Evolutionary conservation across 2,113 vertebrate genomes (phyloP).

Genomic region (Eublepharis macularius): DNA sequence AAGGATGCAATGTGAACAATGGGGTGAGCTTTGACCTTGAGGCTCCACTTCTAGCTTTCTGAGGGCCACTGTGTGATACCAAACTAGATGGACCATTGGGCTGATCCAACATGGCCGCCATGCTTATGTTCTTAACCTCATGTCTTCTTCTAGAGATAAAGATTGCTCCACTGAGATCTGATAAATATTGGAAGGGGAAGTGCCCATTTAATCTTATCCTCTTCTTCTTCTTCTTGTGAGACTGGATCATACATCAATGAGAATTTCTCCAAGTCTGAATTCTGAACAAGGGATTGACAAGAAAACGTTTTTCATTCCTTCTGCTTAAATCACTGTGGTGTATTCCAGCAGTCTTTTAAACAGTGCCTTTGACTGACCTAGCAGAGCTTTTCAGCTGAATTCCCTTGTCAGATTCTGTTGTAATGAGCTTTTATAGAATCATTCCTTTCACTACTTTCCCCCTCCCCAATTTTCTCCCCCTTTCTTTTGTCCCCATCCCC

Average conservation of each 20-base stretch:
- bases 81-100: too few relatives aligned
- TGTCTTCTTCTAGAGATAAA: background rate
- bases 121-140: too few relatives aligned
- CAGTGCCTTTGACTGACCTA: slow-evolving; percentile 43
- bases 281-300: slow-evolving; percentile 30
- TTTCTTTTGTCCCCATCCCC: slow-evolving; percentile 11
- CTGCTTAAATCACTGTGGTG: slow-evolving; percentile 27
- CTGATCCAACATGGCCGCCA: too few relatives aligned
- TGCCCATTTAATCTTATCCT: slow-evolving; percentile 47
- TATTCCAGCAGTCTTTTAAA: slow-evolving; percentile 47
- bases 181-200: slow-evolving; percentile 42
- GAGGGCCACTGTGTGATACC: too few relatives aligned
- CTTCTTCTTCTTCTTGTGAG: slow-evolving; percentile 32
- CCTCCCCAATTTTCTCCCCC: background rate
- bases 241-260: slow-evolving; percentile 47
- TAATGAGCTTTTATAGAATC: slow-evolving; percentile 40
- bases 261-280: slow-evolving; percentile 40
- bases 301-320: slow-evolving; percentile 37
- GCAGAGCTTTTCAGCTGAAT: slow-evolving; percentile 33
- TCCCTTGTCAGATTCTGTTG: slow-evolving; percentile 39
- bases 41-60: too few relatives aligned
- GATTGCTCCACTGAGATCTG: slow-evolving; percentile 43
- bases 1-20: too few relatives aligned
- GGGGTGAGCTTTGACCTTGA: too few relatives aligned
- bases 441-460: background rate